Conservation (phyloP, 1,140 invertebrate genomes). For the Drosophila azteca region DNA sequence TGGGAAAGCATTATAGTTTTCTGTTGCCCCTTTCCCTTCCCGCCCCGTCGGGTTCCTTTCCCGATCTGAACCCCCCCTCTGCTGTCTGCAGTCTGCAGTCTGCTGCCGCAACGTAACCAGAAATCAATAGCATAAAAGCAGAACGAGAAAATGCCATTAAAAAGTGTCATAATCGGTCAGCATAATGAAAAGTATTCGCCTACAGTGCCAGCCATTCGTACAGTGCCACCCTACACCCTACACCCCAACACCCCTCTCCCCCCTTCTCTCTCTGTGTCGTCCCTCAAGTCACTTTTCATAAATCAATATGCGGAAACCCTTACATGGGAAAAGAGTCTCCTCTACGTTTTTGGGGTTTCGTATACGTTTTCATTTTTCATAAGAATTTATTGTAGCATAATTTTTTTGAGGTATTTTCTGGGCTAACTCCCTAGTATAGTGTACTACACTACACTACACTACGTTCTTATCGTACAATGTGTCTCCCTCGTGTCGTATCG, state of each 20-base stretch:
- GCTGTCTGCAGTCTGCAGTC: no score
- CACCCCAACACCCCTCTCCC: not conserved
- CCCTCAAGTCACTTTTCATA: constrained; percentile 54
- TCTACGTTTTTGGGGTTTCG: not conserved
- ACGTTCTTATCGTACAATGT: constrained; percentile 49
- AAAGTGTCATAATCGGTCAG: constrained; percentile 81
- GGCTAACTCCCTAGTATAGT: constrained; percentile 45
- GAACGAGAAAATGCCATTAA: constrained; percentile 77
- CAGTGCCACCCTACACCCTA: not conserved
- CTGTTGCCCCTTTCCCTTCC: not conserved
- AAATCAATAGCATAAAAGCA: constrained; percentile 79
- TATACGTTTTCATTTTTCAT: constrained; percentile 3
- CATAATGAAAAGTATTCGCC: constrained; percentile 67
- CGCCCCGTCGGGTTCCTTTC: not conserved
- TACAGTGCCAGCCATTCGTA: not conserved
- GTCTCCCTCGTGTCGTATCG: constrained; percentile 18
- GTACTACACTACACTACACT: constrained; percentile 1
- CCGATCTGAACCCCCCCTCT: not conserved
- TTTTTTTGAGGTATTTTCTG: constrained; percentile 40
- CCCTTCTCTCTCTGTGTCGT: not conserved
- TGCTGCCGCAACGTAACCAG: constrained; percentile 56
- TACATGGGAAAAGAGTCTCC: not conserved
- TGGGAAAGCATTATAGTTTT: constrained; percentile 47
- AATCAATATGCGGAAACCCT: constrained; percentile 73
- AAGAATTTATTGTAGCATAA: constrained; percentile 70